phyloP scores from a whole-genome alignment of 2,797 vertebrate species.

The Crocodylus rhombifer region DNA sequence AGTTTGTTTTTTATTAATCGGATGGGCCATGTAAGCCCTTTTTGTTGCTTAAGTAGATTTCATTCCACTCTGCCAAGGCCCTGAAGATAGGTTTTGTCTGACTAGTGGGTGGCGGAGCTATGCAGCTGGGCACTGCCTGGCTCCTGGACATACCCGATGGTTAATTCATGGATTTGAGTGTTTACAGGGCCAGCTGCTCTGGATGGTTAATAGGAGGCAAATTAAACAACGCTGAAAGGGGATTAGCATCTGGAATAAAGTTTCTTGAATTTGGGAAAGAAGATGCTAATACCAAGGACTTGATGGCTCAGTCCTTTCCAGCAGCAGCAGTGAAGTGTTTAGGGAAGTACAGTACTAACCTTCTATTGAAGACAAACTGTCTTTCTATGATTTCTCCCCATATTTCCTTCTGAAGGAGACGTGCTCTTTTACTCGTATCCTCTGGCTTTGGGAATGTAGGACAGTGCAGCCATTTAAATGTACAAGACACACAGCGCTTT shows the following conservation, averaged over 20 bases:
- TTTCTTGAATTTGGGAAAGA: conserved; percentile 40
- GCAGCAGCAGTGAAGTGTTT: not conserved
- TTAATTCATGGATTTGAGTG: conserved; percentile 60
- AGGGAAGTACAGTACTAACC: not conserved
- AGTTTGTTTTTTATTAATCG: conserved; percentile 14
- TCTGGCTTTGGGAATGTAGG: not conserved
- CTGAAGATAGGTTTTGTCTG: not conserved
- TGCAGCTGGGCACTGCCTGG: not conserved
- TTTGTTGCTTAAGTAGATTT: not conserved
- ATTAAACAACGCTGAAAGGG: conserved; percentile 61
- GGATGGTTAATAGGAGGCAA: conserved; percentile 59
- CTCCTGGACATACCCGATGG: not conserved
- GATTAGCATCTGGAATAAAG: conserved; percentile 59
- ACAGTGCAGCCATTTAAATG: not conserved
- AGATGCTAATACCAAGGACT: conserved; percentile 39
- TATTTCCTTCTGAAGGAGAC: not conserved
- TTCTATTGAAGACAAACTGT: not conserved
- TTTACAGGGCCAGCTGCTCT: conserved; percentile 64
- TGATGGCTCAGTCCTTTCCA: not conserved
- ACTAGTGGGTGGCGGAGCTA: not conserved
- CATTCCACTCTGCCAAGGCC: fast-evolving
- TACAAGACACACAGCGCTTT: not conserved
- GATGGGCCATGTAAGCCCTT: not conserved
- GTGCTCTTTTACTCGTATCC: not conserved
- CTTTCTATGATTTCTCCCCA: not conserved